Evolutionary conservation across 2,797 vertebrate genomes (phyloP), one percentile per base, ranked within the genome.

Genomic region (Microchirus variegatus): DNA sequence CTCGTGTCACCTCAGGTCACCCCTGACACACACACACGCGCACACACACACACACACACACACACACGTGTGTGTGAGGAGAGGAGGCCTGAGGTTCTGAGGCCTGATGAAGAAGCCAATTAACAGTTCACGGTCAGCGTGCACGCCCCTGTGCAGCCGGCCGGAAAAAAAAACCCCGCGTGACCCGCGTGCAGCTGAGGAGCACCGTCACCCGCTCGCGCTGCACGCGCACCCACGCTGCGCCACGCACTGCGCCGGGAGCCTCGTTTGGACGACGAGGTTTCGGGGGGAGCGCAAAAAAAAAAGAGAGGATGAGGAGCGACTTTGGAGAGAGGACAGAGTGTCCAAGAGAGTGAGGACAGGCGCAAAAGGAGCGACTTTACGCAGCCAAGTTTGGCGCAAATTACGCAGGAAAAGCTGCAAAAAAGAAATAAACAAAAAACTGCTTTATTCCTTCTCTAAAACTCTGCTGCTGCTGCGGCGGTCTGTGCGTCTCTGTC

Each of bases 1-100:
- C 46, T 64, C 16, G 26, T 63, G 67, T 81, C 77, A 74, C 77
- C 69, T 79, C 75, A 73, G 48, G 2, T 81, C 75, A 73, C 73
- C 73, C 72, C 67, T 35, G 14, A 67, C 69, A 55, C 53, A n/a
- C 13, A 69, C 67, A 36, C 13, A 15, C 41, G 0, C 10, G 5
- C 14, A 5, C 14, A 4, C n/a, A 9, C 13, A 12, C 15, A 16
- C 14, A 16, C 7, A 16, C 42, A 26, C 26, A 26, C 14, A 1
- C 2, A 15, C n/a, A n/a, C n/a, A n/a, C n/a, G n/a, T n/a, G n/a
- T n/a, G 26, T 50, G 48, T 10, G 14, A 26, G 18, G 18, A n/a
- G n/a, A n/a, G n/a, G 41, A 40, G 71, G 75, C 72, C 80, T 16
- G 36, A 44, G 50, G 46, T 36, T 49, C 41, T 6, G 56, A 75